Evolutionary conservation across 2,888 invertebrate genomes (phyloP).

Genomic region (Apodemia duryi): DNA sequence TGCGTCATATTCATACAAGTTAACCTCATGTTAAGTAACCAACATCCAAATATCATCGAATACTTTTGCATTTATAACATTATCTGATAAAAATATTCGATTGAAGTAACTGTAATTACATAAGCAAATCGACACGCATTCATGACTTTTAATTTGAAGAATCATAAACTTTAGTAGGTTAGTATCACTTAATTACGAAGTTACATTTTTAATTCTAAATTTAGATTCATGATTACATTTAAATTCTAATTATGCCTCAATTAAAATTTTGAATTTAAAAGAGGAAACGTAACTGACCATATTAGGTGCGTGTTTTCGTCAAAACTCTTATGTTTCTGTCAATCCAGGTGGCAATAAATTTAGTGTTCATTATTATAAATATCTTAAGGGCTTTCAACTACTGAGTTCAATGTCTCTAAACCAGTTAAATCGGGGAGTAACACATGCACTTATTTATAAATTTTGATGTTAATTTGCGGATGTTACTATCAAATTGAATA

Average conservation of each 20-base stretch:
- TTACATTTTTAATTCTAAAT: constrained; percentile 1
- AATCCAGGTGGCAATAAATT: background rate
- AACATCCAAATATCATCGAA: background rate
- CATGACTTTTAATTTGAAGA: constrained; percentile 7
- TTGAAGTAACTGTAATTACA: background rate
- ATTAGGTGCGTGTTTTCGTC: background rate
- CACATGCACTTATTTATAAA: too few species aligned
- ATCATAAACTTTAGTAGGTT: background rate
- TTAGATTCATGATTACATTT: background rate
- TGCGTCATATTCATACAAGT: too few species aligned
- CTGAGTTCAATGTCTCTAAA: background rate
- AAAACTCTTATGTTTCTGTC: background rate
- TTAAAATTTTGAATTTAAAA: background rate
- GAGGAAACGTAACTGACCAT: background rate
- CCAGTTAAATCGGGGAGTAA: background rate
- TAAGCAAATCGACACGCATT: constrained; percentile 1
- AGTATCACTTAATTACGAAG: background rate
- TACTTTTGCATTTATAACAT: background rate
- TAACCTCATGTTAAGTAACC: too few species aligned
- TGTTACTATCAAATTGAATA: too few species aligned
- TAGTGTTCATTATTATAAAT: background rate
- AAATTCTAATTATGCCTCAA: constrained; percentile 8
- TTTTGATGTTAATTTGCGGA: too few species aligned
- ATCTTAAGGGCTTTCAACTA: background rate
- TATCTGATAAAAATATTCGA: too few species aligned